Percentiles rank a stretch among this genome's conserved stretches.
Evolutionary conservation across 2,113 vertebrate genomes (phyloP).

Genomic region (Gambusia affinis): DNA sequence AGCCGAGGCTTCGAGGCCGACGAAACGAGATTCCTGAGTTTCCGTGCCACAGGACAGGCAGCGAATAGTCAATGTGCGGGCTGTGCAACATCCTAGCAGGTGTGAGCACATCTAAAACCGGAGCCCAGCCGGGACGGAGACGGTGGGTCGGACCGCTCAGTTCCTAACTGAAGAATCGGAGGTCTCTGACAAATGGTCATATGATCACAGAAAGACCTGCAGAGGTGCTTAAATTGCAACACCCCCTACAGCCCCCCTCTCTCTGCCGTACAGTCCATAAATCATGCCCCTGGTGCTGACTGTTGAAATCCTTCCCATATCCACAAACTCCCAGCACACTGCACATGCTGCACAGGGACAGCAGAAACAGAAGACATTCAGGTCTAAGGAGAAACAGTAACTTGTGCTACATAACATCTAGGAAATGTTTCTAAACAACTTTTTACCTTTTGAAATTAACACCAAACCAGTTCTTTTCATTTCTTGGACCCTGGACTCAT

Average conservation of each 20-base stretch:
- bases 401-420: not conserved
- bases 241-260: no score
- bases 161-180: slow-evolving; percentile 41
- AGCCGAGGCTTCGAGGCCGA: slow-evolving; percentile 57
- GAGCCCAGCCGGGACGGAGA: slow-evolving; percentile 21
- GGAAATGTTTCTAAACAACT: no score
- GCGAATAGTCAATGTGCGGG: slow-evolving; percentile 46
- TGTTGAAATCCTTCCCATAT: slow-evolving; percentile 69
- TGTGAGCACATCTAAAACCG: slow-evolving; percentile 16
- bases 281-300: slow-evolving; percentile 62
- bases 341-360: not conserved
- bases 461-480: not conserved
- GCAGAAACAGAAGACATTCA: not conserved
- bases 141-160: slow-evolving; percentile 10
- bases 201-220: slow-evolving; percentile 24
- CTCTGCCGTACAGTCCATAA: slow-evolving; percentile 30
- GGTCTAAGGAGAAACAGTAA: not conserved
- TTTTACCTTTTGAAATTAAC: not conserved
- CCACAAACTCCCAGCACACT: not conserved
- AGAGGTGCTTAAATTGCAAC: slow-evolving; percentile 65
- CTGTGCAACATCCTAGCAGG: slow-evolving; percentile 32
- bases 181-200: slow-evolving; percentile 15
- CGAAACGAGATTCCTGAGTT: slow-evolving; percentile 36
- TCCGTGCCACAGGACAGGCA: slow-evolving; percentile 33
- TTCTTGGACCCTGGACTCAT: not conserved